Conservation (phyloP, 2,113 vertebrate species). For the Paracanthobrama guichenoti region DNA sequence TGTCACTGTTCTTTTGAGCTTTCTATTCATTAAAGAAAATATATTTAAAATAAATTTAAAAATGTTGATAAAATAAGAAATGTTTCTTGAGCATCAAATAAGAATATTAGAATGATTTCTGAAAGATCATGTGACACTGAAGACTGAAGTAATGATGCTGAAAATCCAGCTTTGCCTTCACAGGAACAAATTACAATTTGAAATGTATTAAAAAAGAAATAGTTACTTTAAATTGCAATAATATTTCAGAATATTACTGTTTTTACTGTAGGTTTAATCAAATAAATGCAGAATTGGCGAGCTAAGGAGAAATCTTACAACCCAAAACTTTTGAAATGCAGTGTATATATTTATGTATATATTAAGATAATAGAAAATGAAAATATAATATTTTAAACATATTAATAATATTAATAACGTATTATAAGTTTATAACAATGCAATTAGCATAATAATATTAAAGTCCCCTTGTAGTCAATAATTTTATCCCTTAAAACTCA, state of each 20-base stretch:
- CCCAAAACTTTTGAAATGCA: too few relatives aligned
- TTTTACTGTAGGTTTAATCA: too few relatives aligned
- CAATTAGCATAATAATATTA: not conserved
- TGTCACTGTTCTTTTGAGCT: not conserved
- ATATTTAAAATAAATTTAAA: fast-evolving
- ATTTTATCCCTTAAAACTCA: too few relatives aligned
- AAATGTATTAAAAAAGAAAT: not conserved
- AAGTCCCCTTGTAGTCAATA: too few relatives aligned
- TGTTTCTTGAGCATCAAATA: not conserved
- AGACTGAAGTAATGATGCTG: not conserved
- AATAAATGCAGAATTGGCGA: too few relatives aligned
- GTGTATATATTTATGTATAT: too few relatives aligned
- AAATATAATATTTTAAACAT: not conserved
- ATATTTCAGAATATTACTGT: not conserved
- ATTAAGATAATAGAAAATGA: not conserved
- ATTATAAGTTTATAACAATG: not conserved
- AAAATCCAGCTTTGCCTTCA: not conserved
- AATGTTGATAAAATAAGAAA: not conserved
- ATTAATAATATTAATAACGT: not conserved
- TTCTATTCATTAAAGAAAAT: not conserved
- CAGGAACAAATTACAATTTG: not conserved
- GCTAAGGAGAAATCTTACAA: too few relatives aligned
- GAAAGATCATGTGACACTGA: not conserved
- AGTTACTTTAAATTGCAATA: not conserved
- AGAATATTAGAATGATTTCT: not conserved